These are phyloP conservation scores for Dendrolimus pini DNA, from an alignment of 2,888 invertebrate genomes.

Conservation along the genomic window DNA sequence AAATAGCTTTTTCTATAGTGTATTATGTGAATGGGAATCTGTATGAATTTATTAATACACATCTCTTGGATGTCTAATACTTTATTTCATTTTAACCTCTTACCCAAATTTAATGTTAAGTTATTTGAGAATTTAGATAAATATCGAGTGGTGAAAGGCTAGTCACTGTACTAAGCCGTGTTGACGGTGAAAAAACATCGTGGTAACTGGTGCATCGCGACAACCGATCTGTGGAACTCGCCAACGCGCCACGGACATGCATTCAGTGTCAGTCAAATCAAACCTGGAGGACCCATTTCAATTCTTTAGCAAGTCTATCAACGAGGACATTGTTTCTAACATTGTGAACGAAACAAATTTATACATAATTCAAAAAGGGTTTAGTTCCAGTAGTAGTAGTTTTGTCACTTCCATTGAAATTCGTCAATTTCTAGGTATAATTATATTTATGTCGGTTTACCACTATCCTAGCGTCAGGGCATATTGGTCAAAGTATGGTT, in stretches of 20 bases:
- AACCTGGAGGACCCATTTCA: conserved; percentile 11
- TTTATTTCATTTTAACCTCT: conserved; percentile 18
- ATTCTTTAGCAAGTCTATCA: conserved; percentile 11
- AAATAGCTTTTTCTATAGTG: conserved; percentile 64
- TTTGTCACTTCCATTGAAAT: conserved; percentile 13
- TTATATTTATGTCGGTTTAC: conserved; percentile 18
- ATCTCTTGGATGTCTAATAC: conserved; percentile 63
- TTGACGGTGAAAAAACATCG: too few species aligned
- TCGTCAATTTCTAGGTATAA: conserved; percentile 8
- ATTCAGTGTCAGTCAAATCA: too few species aligned
- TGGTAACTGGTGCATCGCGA: too few species aligned
- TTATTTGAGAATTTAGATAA: too few species aligned
- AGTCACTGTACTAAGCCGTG: too few species aligned
- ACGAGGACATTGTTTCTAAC: conserved; percentile 7
- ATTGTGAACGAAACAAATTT: conserved; percentile 12
- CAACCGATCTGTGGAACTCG: too few species aligned
- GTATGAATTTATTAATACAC: conserved; percentile 72
- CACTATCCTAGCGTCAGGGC: conserved; percentile 18
- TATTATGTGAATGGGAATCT: conserved; percentile 64
- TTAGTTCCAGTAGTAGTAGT: conserved; percentile 1
- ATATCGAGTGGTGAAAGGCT: too few species aligned
- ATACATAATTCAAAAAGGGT: conserved; percentile 13
- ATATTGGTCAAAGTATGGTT: conserved; percentile 18
- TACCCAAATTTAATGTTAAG: too few species aligned
- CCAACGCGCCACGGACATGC: too few species aligned